Conservation (phyloP, 2,113 vertebrate species). For the Lophochroa leadbeateri region DNA sequence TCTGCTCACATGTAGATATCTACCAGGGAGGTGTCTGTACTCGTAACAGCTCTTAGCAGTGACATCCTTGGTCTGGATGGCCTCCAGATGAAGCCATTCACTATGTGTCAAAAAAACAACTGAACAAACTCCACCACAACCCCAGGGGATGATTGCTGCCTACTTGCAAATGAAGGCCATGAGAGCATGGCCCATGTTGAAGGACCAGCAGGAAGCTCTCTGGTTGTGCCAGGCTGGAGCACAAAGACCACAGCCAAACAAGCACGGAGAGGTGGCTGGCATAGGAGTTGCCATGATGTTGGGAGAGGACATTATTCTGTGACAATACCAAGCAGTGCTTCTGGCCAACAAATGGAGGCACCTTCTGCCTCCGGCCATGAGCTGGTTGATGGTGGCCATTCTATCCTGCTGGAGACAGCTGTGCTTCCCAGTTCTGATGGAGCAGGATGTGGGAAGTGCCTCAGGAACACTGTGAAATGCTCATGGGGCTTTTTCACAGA, state of each 20-base stretch:
- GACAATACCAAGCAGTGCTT: not conserved
- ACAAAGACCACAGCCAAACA: not conserved
- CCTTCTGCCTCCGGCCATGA: not conserved
- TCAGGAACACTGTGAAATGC: not conserved
- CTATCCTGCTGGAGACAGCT: not conserved
- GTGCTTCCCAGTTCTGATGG: not conserved
- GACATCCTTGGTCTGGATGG: not conserved
- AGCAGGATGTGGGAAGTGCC: not conserved
- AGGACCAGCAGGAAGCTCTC: not conserved
- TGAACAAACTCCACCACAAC: not conserved
- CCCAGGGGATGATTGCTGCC: not conserved
- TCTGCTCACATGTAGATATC: not conserved
- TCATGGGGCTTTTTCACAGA: not conserved
- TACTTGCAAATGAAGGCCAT: not conserved
- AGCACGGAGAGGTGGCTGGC: not conserved
- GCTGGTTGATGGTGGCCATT: not conserved
- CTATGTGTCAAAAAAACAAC: not conserved
- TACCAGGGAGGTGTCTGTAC: not conserved
- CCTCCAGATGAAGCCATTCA: not conserved
- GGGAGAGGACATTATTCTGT: not conserved
- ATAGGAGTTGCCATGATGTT: not conserved
- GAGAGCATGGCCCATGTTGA: not conserved
- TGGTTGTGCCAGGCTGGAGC: not conserved
- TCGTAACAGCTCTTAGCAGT: not conserved
- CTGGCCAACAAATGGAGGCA: not conserved